These are phyloP conservation scores for Hystrix cristata DNA, from an alignment of 2,113 vertebrate species.

Conservation along the genomic window DNA sequence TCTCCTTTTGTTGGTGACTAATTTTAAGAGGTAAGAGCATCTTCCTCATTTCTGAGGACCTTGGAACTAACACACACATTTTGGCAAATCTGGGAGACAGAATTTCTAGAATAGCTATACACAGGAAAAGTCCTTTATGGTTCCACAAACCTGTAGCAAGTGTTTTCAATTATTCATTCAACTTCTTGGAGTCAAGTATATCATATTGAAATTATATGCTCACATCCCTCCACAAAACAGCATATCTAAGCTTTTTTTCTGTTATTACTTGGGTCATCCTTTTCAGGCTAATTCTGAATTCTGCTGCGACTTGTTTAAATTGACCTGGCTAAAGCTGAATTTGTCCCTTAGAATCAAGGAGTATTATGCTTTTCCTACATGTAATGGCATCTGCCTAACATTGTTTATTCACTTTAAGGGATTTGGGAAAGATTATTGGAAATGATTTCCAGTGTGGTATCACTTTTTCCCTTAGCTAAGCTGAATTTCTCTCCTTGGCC, in stretches of 20 bases:
- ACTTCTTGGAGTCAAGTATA: background rate
- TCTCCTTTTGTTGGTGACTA: background rate
- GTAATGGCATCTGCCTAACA: background rate
- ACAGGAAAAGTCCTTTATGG: background rate
- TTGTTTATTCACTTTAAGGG: background rate
- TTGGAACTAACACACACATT: background rate
- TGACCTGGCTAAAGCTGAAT: constrained; percentile 7
- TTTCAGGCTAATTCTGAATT: constrained; percentile 59
- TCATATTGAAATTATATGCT: background rate
- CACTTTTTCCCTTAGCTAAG: constrained; percentile 3
- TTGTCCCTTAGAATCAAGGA: constrained; percentile 8
- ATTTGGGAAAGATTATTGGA: constrained; percentile 48
- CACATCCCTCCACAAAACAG: background rate
- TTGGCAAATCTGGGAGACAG: background rate
- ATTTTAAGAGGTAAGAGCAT: background rate
- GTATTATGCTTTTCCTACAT: background rate
- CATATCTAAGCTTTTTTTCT: background rate
- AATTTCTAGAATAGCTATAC: background rate
- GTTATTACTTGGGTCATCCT: background rate
- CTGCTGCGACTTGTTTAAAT: constrained; percentile 56
- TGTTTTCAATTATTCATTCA: background rate
- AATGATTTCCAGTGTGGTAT: background rate
- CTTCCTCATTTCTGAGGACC: background rate
- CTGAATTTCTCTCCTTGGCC: constrained; percentile 65
- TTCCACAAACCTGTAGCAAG: background rate